These are phyloP conservation scores for Clarias batrachus DNA, from an alignment of 2,113 vertebrate species.

Conservation along the genomic window DNA sequence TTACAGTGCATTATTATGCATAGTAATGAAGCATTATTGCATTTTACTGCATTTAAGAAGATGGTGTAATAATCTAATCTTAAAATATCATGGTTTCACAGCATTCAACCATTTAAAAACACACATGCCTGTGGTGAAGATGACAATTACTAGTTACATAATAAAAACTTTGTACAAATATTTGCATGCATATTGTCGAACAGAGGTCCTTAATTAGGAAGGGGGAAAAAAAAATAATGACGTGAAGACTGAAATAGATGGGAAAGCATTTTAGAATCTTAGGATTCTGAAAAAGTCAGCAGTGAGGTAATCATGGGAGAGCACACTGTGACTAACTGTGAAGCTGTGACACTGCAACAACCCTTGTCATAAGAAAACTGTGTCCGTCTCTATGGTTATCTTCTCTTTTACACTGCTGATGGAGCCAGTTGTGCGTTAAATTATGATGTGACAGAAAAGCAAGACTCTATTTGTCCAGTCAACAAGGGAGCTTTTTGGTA, in stretches of 20 bases:
- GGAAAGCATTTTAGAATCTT: not conserved
- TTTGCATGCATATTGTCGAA: not conserved
- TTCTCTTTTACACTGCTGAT: conserved; percentile 32
- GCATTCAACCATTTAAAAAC: not conserved
- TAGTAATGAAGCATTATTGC: not conserved
- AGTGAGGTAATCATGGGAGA: not conserved
- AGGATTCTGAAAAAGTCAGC: not conserved
- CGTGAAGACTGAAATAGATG: not conserved
- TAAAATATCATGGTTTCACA: not conserved
- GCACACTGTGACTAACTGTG: not conserved
- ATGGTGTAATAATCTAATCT: not conserved
- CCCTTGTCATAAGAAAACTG: conserved; percentile 23
- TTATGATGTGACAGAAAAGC: conserved; percentile 55
- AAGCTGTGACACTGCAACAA: not conserved
- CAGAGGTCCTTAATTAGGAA: not conserved
- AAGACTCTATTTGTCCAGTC: conserved; percentile 37
- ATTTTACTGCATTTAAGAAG: conserved; percentile 15
- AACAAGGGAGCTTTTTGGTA: conserved; percentile 47
- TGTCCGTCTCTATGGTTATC: not conserved
- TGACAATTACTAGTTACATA: not conserved
- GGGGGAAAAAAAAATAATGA: not conserved
- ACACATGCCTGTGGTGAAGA: not conserved
- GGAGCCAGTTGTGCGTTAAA: conserved; percentile 51
- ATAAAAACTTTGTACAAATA: not conserved
- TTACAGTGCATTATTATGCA: not conserved